phyloP scores from a whole-genome alignment of 2,797 vertebrate genomes.

The Astyanax mexicanus region DNA sequence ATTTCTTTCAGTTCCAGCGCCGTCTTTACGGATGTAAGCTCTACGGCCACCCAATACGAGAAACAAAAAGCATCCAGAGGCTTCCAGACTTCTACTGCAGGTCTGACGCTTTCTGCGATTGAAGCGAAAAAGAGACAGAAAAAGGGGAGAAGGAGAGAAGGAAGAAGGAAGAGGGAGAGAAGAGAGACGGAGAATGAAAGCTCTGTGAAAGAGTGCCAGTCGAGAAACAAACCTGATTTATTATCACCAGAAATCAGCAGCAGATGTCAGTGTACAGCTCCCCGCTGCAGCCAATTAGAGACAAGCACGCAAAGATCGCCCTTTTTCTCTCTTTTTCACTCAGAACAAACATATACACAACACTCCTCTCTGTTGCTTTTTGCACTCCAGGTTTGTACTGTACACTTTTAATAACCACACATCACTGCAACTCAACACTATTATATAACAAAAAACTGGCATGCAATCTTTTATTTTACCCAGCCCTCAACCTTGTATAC shows the following conservation, averaged over 20 bases:
- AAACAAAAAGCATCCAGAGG: slow-evolving; percentile 56
- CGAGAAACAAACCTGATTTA: slow-evolving; percentile 86
- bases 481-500: no score
- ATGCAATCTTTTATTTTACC: no score
- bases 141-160: slow-evolving; percentile 53
- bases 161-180: slow-evolving; percentile 51
- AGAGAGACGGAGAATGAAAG: slow-evolving; percentile 64
- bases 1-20: slow-evolving; percentile 62
- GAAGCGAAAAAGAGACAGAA: slow-evolving; percentile 60
- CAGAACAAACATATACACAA: slow-evolving; percentile 39
- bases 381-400: not conserved
- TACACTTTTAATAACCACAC: not conserved
- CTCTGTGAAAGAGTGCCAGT: slow-evolving; percentile 78
- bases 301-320: slow-evolving; percentile 77
- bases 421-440: not conserved
- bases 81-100: slow-evolving; percentile 64
- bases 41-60: slow-evolving; percentile 74
- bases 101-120: slow-evolving; percentile 70
- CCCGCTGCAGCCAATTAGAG: slow-evolving; percentile 87
- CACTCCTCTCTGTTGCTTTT: not conserved
- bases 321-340: slow-evolving; percentile 43
- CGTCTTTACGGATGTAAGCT: slow-evolving; percentile 75
- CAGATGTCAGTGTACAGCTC: slow-evolving; percentile 84
- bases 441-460: no score
- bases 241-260: slow-evolving; percentile 86